Evolutionary conservation across 2,797 vertebrate species (phyloP).

Genomic region (Sebastes jordani): DNA sequence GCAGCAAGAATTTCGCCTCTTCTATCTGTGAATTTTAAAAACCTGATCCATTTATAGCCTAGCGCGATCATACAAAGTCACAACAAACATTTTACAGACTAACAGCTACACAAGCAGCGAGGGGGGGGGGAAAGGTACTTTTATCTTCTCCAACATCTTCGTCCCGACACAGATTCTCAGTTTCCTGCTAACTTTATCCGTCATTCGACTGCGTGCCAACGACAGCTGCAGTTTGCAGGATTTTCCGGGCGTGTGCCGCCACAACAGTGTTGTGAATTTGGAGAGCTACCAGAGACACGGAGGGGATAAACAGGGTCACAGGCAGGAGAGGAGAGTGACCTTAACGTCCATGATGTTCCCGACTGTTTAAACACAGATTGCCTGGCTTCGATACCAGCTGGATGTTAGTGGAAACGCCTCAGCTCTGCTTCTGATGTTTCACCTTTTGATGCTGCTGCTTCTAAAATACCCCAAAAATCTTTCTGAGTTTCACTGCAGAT

Average conservation of each 20-base stretch:
- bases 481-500: background rate
- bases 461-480: background rate
- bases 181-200: background rate
- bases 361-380: slow-evolving; percentile 25
- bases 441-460: background rate
- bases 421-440: background rate
- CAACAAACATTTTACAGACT: slow-evolving; percentile 35
- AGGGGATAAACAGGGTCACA: slow-evolving; percentile 9
- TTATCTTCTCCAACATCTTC: background rate
- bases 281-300: background rate
- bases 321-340: slow-evolving; percentile 9
- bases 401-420: background rate
- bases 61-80: slow-evolving; percentile 26
- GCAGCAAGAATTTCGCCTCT: slow-evolving; percentile 16
- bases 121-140: background rate
- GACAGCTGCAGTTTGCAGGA: slow-evolving; percentile 13
- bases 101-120: slow-evolving; percentile 21
- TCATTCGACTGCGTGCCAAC: background rate
- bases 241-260: slow-evolving; percentile 1
- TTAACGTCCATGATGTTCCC: background rate
- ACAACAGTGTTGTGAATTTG: background rate
- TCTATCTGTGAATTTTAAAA: slow-evolving; percentile 6
- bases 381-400: background rate
- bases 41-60: slow-evolving; percentile 51
- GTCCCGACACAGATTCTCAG: background rate